Conservation (phyloP, 1,140 invertebrate genomes). For the Forficula auricularia region DNA sequence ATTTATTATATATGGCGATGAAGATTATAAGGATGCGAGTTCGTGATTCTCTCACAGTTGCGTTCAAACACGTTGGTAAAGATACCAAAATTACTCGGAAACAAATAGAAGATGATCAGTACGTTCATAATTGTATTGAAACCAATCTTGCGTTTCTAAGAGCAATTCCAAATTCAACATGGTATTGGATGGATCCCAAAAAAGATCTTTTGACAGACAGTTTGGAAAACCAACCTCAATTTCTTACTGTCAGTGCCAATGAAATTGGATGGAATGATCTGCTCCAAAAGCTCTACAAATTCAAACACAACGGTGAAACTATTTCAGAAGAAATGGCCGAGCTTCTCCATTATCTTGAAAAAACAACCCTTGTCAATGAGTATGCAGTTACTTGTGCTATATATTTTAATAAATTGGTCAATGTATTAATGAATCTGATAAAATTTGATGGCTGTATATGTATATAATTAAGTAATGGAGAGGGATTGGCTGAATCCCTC, state of each 20-base stretch:
- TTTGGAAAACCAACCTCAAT: conserved; percentile 19
- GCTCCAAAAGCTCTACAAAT: neutral
- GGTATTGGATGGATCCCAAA: conserved; percentile 21
- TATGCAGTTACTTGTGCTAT: too few species aligned
- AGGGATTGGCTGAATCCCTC: too few species aligned
- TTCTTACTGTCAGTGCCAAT: conserved; percentile 18
- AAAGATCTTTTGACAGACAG: conserved; percentile 23
- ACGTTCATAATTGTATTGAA: conserved; percentile 13
- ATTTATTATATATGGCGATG: conserved; percentile 17
- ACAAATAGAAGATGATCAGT: conserved; percentile 12
- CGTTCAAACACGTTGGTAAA: conserved; percentile 17
- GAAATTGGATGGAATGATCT: conserved; percentile 8
- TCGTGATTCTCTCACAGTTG: conserved; percentile 9
- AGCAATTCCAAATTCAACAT: conserved; percentile 12
- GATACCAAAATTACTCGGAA: conserved; percentile 15
- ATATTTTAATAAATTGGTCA: too few species aligned
- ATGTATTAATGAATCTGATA: too few species aligned
- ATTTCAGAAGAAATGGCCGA: too few species aligned
- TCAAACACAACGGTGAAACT: too few species aligned
- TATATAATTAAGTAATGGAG: too few species aligned
- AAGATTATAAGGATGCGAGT: conserved; percentile 15
- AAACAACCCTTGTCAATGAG: too few species aligned
- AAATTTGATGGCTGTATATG: too few species aligned
- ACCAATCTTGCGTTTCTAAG: conserved; percentile 14
- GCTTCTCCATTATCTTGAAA: too few species aligned